phyloP scores from a whole-genome alignment of 2,113 vertebrate species.

The Delphinapterus leucas region DNA sequence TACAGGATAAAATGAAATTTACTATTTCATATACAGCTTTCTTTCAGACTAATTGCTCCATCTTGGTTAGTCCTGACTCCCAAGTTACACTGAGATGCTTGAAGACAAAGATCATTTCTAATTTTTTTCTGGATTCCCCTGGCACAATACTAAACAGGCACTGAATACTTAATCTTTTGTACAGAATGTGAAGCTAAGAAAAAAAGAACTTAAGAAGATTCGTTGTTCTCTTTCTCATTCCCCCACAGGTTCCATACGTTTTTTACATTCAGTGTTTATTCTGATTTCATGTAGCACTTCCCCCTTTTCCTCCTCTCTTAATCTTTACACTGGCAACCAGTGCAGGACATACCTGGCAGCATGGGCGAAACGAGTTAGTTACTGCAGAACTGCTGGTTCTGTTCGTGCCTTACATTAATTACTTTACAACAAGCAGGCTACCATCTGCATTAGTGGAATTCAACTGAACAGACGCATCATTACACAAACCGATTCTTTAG shows the following conservation, averaged over 20 bases:
- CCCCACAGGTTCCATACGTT: neutral
- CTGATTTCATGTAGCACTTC: neutral
- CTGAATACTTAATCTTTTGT: neutral
- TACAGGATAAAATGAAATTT: slow-evolving; percentile 8
- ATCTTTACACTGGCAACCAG: neutral
- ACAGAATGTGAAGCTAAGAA: neutral
- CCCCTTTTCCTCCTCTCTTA: neutral
- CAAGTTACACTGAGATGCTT: neutral
- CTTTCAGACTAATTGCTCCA: neutral
- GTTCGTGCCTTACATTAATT: neutral
- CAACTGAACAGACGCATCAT: neutral
- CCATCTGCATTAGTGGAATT: neutral
- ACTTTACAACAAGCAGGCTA: neutral
- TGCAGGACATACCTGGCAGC: neutral
- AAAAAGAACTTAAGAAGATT: neutral
- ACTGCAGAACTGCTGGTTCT: neutral
- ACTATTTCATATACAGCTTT: slow-evolving; percentile 8
- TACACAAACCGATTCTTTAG: neutral
- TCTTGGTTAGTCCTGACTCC: neutral
- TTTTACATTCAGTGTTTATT: neutral
- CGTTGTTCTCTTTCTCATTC: neutral
- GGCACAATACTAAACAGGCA: neutral
- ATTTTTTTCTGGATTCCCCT: neutral
- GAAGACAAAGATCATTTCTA: slow-evolving; percentile 33
- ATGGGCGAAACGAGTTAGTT: accelerated